phyloP scores from a whole-genome alignment of 2,888 invertebrate genomes.

The Miltochrista miniata region DNA sequence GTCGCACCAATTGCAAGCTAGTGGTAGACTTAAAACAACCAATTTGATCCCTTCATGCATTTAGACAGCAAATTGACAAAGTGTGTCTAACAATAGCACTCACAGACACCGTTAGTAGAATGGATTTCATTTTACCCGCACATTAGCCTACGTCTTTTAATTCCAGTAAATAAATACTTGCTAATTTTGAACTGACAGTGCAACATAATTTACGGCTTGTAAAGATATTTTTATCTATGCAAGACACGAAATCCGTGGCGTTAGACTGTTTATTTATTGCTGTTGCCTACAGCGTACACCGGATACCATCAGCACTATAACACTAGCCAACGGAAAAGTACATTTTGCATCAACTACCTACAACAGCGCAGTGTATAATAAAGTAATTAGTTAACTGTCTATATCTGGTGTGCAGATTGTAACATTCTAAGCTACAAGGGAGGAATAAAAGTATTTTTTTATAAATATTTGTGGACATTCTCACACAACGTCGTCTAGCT shows the following conservation, averaged over 20 bases:
- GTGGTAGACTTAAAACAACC: too few relatives aligned
- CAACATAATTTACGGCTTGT: slow-evolving; percentile 17
- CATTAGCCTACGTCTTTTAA: neutral
- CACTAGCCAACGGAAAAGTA: slow-evolving; percentile 27
- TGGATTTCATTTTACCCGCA: too few relatives aligned
- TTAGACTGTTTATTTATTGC: slow-evolving; percentile 30
- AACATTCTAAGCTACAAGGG: too few relatives aligned
- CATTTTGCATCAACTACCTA: slow-evolving; percentile 25
- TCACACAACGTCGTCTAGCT: too few relatives aligned
- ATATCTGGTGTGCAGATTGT: too few relatives aligned
- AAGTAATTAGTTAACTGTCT: neutral
- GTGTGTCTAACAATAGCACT: too few relatives aligned
- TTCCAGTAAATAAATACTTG: neutral
- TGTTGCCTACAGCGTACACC: slow-evolving; percentile 19
- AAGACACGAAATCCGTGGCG: slow-evolving; percentile 25
- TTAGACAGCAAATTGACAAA: too few relatives aligned
- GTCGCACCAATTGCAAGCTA: too few relatives aligned
- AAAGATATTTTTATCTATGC: slow-evolving; percentile 30
- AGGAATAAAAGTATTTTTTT: too few relatives aligned
- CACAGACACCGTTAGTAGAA: too few relatives aligned
- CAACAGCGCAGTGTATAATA: slow-evolving; percentile 1
- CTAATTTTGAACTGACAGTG: slow-evolving; percentile 25
- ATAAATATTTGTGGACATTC: too few relatives aligned
- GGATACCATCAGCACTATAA: slow-evolving; percentile 28
- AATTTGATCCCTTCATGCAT: too few relatives aligned